Evolutionary conservation across 2,113 vertebrate species (phyloP), one percentile per base, ranked within the genome.

Genomic region (Apus apus): DNA sequence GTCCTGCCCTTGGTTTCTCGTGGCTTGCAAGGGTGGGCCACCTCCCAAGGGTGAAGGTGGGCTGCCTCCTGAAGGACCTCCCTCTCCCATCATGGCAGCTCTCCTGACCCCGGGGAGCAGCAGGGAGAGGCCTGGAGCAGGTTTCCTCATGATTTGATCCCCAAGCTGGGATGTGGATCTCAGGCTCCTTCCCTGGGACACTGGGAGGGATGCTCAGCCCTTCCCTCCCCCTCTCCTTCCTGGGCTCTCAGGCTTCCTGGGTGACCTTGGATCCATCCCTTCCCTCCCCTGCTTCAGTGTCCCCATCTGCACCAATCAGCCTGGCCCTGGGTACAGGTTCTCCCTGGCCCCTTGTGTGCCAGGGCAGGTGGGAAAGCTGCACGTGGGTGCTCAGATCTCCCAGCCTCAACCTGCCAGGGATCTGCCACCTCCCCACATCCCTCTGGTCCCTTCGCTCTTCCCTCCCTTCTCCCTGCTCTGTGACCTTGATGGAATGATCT

Each of bases 211-310:
- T 6, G 13, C 12, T 15, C 3, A 11, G 2, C 76, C 51, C 75
- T 81, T 71, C 61, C 60, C 60, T 68, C 34, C 0, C 0, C 45
- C 38, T 36, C 71, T 68, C 56, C 68, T 23, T 13, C 36, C 70
- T 0, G 1, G 46, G 43, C 32, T 66, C 5, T 13, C 25, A 2
- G 19, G 58, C 27, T 58, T 38, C 58, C 32, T 27, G 68, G 15
- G 12, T 93, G 81, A 96, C 93, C 96, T 96, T 96, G 95, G 77
- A 7, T 76, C 70, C 1, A 1, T 89, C 70, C 78, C 67, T 80
- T 83, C 60, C 17, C 27, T 34, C 78, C 74, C 40, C 48, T 14
- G 19, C 2, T 58, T 64, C 43, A 1, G 13, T 8, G 6, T 72
- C 53, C 58, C 36, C 58, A 1, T 1, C 72, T 11, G 77, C 75